These are phyloP conservation scores for Phocoena phocoena DNA, from an alignment of 2,113 vertebrate genomes.

Conservation along the genomic window DNA sequence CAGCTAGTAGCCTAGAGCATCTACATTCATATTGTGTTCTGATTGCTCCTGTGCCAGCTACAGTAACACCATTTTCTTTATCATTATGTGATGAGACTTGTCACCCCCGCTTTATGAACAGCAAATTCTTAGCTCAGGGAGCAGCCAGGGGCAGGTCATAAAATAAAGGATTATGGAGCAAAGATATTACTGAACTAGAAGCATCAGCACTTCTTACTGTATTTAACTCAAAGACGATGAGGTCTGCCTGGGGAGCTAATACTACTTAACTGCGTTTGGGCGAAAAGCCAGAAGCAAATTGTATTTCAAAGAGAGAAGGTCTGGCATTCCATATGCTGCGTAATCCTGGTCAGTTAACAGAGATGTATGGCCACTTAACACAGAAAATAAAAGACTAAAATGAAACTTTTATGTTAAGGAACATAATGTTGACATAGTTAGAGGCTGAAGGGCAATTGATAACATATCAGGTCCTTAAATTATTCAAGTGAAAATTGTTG, in stretches of 20 bases:
- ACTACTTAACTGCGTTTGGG: slow-evolving; percentile 78
- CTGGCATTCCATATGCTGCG: slow-evolving; percentile 62
- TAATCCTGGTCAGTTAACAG: slow-evolving; percentile 75
- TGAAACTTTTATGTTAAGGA: slow-evolving; percentile 63
- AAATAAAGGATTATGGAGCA: slow-evolving; percentile 83
- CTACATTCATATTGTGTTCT: neutral
- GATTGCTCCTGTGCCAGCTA: slow-evolving; percentile 52
- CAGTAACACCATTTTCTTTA: slow-evolving; percentile 70
- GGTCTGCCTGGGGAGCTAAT: slow-evolving; percentile 82
- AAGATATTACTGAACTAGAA: slow-evolving; percentile 82
- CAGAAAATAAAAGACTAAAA: slow-evolving; percentile 40
- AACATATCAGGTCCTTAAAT: neutral
- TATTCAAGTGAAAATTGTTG: neutral
- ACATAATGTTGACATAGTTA: slow-evolving; percentile 40
- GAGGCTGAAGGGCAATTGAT: slow-evolving; percentile 32
- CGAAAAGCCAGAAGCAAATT: slow-evolving; percentile 82
- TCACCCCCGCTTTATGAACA: slow-evolving; percentile 80
- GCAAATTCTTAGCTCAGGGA: slow-evolving; percentile 81
- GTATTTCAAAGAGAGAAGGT: slow-evolving; percentile 77
- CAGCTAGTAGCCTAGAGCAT: slow-evolving; percentile 51
- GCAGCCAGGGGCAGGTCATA: slow-evolving; percentile 82
- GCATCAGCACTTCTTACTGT: slow-evolving; percentile 84
- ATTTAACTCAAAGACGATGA: slow-evolving; percentile 83
- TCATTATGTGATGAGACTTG: slow-evolving; percentile 78
- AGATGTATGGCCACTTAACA: slow-evolving; percentile 59